Conservation (phyloP, 2,797 vertebrate genomes). For the Acridotheres tristis region DNA sequence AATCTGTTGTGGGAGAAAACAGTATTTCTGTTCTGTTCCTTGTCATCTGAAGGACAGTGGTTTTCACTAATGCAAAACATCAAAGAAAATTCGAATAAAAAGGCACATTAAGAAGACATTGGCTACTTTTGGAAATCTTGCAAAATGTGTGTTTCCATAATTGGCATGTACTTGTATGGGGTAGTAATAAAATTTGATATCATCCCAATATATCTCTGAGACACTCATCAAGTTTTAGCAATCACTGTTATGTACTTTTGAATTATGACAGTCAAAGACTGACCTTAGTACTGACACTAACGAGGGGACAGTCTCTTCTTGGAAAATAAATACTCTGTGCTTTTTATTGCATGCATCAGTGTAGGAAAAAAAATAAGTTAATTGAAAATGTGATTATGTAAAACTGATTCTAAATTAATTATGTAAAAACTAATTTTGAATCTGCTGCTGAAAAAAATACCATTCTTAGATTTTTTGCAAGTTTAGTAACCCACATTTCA, state of each 20-base stretch:
- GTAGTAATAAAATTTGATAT: neutral
- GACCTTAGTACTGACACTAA: neutral
- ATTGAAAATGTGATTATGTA: neutral
- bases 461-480: neutral
- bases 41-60: neutral
- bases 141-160: neutral
- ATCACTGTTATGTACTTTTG: neutral
- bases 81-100: neutral
- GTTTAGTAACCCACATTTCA: neutral
- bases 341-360: neutral
- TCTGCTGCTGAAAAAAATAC: neutral
- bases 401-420: neutral
- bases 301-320: neutral
- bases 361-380: neutral
- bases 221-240: neutral
- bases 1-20: neutral
- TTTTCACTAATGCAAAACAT: constrained; percentile 21
- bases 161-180: neutral
- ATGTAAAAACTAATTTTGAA: neutral
- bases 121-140: neutral
- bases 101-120: neutral
- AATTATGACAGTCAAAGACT: neutral
- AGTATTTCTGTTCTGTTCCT: neutral
- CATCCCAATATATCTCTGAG: neutral
- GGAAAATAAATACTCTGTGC: neutral